phyloP scores from a whole-genome alignment of 2,113 vertebrate genomes.

The Corvus cornix region DNA sequence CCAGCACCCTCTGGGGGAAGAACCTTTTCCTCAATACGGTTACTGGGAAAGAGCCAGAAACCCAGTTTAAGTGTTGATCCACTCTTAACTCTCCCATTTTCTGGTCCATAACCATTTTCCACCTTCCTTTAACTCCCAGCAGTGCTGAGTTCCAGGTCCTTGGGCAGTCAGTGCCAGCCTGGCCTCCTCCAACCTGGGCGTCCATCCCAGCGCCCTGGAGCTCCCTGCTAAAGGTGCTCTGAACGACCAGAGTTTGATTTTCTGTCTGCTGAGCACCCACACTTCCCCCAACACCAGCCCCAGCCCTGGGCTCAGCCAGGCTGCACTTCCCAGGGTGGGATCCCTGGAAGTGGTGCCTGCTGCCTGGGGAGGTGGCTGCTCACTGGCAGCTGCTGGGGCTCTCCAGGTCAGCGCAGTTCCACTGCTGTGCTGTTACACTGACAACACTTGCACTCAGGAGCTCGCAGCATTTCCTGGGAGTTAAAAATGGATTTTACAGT shows the following conservation, averaged over 20 bases:
- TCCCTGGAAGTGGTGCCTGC: background rate
- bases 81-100: background rate
- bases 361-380: background rate
- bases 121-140: background rate
- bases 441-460: background rate
- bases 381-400: background rate
- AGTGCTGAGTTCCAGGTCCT: background rate
- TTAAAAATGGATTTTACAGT: background rate
- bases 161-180: background rate
- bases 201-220: background rate
- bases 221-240: background rate
- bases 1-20: background rate
- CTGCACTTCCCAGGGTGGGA: background rate
- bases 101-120: background rate
- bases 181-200: background rate
- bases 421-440: background rate
- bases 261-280: background rate
- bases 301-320: background rate
- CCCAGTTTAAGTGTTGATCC: background rate
- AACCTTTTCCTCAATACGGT: accelerated
- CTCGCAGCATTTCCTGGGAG: background rate
- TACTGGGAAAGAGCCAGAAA: background rate
- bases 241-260: accelerated
- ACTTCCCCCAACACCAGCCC: background rate
- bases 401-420: background rate